Base-by-base conservation (phyloP, 2,797 vertebrate species). In the Crenichthys baileyi region DNA sequence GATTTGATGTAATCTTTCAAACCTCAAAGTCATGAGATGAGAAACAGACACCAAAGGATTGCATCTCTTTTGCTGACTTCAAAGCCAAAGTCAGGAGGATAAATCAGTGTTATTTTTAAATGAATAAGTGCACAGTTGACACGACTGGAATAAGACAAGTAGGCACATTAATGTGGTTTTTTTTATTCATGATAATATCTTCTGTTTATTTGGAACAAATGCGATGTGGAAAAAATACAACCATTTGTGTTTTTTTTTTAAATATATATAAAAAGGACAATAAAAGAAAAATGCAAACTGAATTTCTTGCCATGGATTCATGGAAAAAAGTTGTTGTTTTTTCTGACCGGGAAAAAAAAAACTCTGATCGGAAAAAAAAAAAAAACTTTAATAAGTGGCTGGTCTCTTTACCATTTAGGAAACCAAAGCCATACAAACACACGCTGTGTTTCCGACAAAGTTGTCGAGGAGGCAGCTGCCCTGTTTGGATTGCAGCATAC, bases 391-490 rank as follows among this genome's bases (percentile, higher is more conserved):
- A 26, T 5, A 8, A 13, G 20, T 15, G 12, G 18, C 6, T 8
- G 8, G 20, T 39, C 13, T 39, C 20, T 36, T 53, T 13, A 53
- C 50, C 5, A n/a, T 56, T 60, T 60, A 60, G 39, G 16, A 63
- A 75, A 31, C 56, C n/a, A 48, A 44, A 63, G 73, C 29, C 56
- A 61, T 73, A 26, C 72, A 73, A 51, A 75, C 55, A 75, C 56
- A 70, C 63, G 79, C 44, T 80, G 73, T 51, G 60, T 26, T 44
- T 36, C 9, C 4, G 9, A 53, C 41, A 53, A 53, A 85, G 75
- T 82, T 18, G 58, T 58, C 36, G 58, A 77, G 36, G 73, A 56
- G 70, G 79, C 91, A 91, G 89, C 85, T 91, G 93, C 79, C 78
- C 63, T 53, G 67, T 24, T 75, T 15, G 73, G 60, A 61, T 18